phyloP scores from a whole-genome alignment of 2,888 invertebrate species.

The Frankliniella fusca region DNA sequence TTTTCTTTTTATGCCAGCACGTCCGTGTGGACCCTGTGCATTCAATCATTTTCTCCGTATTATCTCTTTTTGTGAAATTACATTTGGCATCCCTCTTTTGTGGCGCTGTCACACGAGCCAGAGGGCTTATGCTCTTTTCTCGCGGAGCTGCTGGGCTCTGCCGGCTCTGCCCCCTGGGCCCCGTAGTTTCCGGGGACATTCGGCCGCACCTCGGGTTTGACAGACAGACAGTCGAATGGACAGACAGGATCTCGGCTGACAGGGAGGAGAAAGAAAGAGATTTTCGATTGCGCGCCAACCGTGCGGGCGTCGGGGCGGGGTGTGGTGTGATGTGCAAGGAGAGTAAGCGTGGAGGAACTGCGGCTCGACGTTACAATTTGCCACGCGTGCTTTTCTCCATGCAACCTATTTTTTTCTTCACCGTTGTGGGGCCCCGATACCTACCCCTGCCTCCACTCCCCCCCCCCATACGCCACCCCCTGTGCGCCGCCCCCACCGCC shows the following conservation, averaged over 20 bases:
- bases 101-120: slow-evolving; percentile 11
- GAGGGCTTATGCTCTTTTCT: slow-evolving; percentile 9
- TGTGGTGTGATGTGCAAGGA: no score
- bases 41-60: slow-evolving; percentile 20
- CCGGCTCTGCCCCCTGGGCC: not conserved
- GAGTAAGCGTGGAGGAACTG: no score
- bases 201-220: not conserved
- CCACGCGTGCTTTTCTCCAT: no score
- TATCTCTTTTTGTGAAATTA: not conserved
- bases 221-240: not conserved
- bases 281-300: no score
- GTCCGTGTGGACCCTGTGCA: not conserved
- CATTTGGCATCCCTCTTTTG: slow-evolving; percentile 8
- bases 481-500: no score
- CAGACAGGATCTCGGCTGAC: not conserved
- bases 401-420: no score
- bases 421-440: no score
- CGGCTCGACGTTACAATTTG: no score
- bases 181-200: not conserved
- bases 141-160: not conserved
- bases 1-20: not conserved
- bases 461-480: no score
- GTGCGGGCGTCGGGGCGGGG: no score
- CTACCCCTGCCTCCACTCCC: no score
- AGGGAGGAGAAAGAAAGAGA: not conserved